A percentile compares a stretch with the other conserved stretches of the same genome.
phyloP scores from a whole-genome alignment of 2,797 vertebrate genomes.

The Clamator glandarius region DNA sequence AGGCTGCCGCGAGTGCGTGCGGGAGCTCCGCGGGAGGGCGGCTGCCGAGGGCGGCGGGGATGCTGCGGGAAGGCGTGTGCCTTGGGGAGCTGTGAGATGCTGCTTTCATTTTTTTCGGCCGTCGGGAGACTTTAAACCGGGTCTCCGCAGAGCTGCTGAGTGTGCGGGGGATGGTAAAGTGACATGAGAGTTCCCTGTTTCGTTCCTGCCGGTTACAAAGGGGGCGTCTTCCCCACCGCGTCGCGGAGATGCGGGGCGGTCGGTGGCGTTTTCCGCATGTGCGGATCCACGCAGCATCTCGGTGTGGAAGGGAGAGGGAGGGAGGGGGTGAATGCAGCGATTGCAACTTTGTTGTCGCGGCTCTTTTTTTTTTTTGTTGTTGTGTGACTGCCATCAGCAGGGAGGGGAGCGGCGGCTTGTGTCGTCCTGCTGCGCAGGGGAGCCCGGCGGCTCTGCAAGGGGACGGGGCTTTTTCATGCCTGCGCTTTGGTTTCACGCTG shows the following conservation, averaged over 20 bases:
- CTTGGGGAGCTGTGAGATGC: neutral
- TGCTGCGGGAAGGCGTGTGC: fast-evolving
- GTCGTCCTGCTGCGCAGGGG: neutral
- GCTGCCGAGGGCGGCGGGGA: neutral
- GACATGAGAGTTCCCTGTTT: neutral
- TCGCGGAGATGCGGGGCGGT: neutral
- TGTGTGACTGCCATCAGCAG: neutral
- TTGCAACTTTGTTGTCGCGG: neutral
- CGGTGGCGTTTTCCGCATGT: neutral
- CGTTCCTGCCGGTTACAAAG: neutral
- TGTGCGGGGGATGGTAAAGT: neutral
- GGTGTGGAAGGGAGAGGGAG: neutral
- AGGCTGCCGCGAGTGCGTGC: neutral
- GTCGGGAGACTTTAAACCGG: neutral
- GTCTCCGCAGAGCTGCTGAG: neutral
- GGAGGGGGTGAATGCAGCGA: neutral
- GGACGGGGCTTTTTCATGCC: neutral
- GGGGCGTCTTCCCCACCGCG: neutral
- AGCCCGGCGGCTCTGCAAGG: neutral
- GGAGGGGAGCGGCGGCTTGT: neutral
- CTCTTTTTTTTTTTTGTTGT: too few species aligned
- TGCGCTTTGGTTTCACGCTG: neutral
- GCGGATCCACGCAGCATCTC: neutral
- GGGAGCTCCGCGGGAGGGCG: neutral
- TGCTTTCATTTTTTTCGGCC: neutral